These are phyloP conservation scores for Nemotelus nigrinus DNA, from an alignment of 2,888 invertebrate genomes.

Conservation along the genomic window DNA sequence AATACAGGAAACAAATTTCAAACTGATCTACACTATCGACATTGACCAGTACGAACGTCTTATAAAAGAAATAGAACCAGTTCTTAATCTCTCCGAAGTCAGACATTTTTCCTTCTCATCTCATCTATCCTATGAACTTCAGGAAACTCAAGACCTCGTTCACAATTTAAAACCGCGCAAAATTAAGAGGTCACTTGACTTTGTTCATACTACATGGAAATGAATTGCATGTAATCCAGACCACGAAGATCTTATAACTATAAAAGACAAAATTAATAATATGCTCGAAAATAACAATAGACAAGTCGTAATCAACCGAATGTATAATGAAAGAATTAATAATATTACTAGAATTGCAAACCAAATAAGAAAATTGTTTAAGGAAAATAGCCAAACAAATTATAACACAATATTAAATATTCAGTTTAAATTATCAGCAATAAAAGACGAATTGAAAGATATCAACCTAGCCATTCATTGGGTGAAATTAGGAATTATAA, in stretches of 20 bases:
- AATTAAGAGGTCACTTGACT: slow-evolving; percentile 9
- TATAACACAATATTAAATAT: background rate
- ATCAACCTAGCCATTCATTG: slow-evolving; percentile 39
- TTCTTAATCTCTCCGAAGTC: slow-evolving; percentile 2
- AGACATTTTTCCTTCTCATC: background rate
- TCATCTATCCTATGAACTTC: background rate
- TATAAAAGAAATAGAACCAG: background rate
- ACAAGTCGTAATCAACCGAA: too few relatives aligned
- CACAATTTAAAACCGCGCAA: background rate
- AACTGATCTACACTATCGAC: too few relatives aligned
- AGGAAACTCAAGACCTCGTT: background rate
- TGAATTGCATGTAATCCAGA: too few relatives aligned
- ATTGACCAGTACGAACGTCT: background rate
- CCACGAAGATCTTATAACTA: background rate
- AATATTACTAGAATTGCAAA: background rate
- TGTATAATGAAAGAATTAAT: background rate
- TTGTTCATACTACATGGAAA: background rate
- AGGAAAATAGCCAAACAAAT: too few relatives aligned
- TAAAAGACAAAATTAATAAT: background rate
- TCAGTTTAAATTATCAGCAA: slow-evolving; percentile 6
- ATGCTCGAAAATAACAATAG: background rate
- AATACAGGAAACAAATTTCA: too few relatives aligned
- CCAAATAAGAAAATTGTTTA: slow-evolving; percentile 10
- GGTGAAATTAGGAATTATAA: slow-evolving; percentile 41
- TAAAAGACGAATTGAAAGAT: slow-evolving; percentile 26